Conservation (phyloP, 2,797 vertebrate genomes). For the Parauchenoglanis ngamensis region DNA sequence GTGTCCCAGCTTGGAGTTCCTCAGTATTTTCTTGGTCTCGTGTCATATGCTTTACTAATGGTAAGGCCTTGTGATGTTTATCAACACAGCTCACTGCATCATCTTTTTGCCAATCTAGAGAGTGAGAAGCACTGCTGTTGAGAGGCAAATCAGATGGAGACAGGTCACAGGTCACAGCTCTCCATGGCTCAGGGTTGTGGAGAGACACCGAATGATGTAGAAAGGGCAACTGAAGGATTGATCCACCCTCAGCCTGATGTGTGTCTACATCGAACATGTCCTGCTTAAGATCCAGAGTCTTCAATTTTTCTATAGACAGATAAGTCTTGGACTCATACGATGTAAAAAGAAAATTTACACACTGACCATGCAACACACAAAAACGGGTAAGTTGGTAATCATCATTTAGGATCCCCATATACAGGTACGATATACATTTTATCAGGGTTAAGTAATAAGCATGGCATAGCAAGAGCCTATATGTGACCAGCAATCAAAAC, state of each 20-base stretch:
- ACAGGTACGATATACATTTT: neutral
- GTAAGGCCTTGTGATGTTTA: neutral
- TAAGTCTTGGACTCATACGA: neutral
- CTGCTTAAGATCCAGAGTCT: neutral
- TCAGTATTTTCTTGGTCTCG: neutral
- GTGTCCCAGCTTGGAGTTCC: neutral
- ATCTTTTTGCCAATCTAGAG: conserved; percentile 73
- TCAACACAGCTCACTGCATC: neutral
- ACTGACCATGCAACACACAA: neutral
- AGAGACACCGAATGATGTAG: neutral
- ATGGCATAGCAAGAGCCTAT: neutral
- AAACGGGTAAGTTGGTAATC: neutral
- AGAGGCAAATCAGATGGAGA: conserved; percentile 80
- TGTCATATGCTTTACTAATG: neutral
- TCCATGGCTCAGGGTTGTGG: conserved; percentile 6
- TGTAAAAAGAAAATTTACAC: too few species aligned
- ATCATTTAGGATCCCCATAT: neutral
- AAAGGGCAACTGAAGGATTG: conserved; percentile 70
- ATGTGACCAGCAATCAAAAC: neutral
- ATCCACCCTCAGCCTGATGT: conserved; percentile 59
- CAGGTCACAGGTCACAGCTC: conserved; percentile 60
- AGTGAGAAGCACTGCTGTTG: conserved; percentile 76
- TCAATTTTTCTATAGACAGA: conserved; percentile 13
- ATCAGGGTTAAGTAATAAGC: neutral
- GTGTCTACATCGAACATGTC: neutral